Base-by-base conservation (phyloP, 2,113 vertebrate species). In the Lonchura striata region DNA sequence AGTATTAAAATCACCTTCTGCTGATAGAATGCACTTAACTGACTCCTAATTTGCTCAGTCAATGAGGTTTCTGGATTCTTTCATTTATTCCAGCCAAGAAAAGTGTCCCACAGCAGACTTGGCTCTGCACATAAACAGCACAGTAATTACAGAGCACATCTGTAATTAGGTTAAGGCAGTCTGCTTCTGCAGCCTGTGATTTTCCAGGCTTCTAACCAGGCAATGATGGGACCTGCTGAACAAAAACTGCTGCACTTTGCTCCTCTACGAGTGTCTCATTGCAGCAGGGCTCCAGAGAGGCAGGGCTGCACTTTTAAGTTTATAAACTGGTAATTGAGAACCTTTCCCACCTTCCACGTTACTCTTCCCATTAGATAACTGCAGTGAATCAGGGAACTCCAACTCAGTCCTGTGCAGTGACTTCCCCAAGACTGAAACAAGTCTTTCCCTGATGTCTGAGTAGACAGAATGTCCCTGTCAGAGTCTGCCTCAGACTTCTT, bases 1-100 rank as follows among this genome's bases (percentile, higher is more conserved):
- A 37, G 37, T 22, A 94, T 82, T 94, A 95, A 95, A 94, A 92
- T 89, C 76, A 80, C 75, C 71, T 94, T 95, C 75, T 93, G 65
- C 88, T 82, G 88, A 80, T 82, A 95, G 52, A 79, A 75, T 90
- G 87, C 54, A 80, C 74, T 95, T 92, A 75, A 54, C 68, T 27
- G 74, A 28, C 64, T 90, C 78, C 61, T 72, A 87, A 68, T 92
- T 68, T 75, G 44, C 81, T 77, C 91, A 49, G 46, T 84, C 95
- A 94, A 5, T 1, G 6, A 31, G 11, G 63, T 61, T 90, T 82
- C 71, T 74, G 83, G 52, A 30, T 81, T 78, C 65, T 60, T 57
- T 88, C 92, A 65, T 90, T 87, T 84, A 72, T 61, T 91, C 76
- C 90, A 86, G 72, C 44, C 2, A 0, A 79, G 87, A 46, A 76